Percentiles rank a stretch among this genome's conserved stretches.
These are phyloP conservation scores for Diloba caeruleocephala DNA, from an alignment of 2,888 invertebrate genomes.

Conservation along the genomic window DNA sequence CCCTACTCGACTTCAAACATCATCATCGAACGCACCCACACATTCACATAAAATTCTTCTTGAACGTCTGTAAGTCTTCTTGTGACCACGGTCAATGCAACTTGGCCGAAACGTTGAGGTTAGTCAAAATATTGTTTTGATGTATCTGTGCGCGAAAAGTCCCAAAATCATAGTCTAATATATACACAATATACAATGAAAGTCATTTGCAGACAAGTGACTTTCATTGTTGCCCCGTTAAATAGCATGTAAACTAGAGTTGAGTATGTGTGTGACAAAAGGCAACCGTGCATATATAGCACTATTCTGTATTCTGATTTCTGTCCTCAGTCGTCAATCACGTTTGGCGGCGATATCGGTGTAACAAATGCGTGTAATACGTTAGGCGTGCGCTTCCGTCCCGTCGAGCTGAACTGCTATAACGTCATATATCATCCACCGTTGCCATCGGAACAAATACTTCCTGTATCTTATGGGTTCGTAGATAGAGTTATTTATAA, in stretches of 20 bases:
- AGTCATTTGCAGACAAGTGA: too few species aligned
- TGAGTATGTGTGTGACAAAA: neutral
- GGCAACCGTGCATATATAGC: too few species aligned
- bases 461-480: constrained; percentile 6
- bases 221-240: neutral
- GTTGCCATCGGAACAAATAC: constrained; percentile 1
- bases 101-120: too few species aligned
- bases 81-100: too few species aligned
- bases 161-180: too few species aligned
- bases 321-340: constrained; percentile 17
- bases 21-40: neutral
- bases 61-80: too few species aligned
- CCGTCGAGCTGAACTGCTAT: constrained; percentile 12
- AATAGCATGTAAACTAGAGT: neutral
- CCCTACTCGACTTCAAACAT: neutral
- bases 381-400: constrained; percentile 15
- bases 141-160: too few species aligned
- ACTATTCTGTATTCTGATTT: constrained; percentile 8
- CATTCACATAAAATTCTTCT: neutral
- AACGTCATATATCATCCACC: constrained; percentile 24
- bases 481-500: constrained; percentile 8
- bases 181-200: too few species aligned
- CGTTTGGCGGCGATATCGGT: constrained; percentile 5
- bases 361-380: constrained; percentile 37
- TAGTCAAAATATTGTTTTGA: too few species aligned